Percentiles rank a stretch among this genome's conserved stretches.
Evolutionary conservation across 2,113 vertebrate genomes (phyloP).

Genomic region (Colistium nudipinnis): DNA sequence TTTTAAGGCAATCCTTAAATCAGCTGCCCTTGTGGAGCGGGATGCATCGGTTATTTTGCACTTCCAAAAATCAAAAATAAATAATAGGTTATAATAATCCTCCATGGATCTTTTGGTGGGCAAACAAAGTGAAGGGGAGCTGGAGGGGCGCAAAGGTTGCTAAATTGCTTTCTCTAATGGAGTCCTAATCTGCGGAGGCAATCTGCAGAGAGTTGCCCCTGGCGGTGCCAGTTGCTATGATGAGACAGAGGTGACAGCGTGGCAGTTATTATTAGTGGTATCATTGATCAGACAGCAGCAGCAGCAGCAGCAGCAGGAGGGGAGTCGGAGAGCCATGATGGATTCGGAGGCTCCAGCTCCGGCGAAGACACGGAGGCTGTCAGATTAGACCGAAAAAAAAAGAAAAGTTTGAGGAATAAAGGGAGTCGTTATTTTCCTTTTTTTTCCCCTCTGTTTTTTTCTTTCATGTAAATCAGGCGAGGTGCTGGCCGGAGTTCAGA

Average conservation of each 20-base stretch:
- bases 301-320: slow-evolving; percentile 50
- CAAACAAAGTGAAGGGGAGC: slow-evolving; percentile 77
- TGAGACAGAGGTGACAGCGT: slow-evolving; percentile 78
- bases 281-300: slow-evolving; percentile 82
- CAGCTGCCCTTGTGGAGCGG: slow-evolving; percentile 42
- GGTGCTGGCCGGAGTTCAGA: slow-evolving; percentile 49
- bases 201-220: slow-evolving; percentile 80
- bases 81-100: slow-evolving; percentile 72
- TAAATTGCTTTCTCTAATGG: slow-evolving; percentile 83
- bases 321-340: slow-evolving; percentile 76
- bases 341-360: slow-evolving; percentile 69
- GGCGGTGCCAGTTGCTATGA: slow-evolving; percentile 73
- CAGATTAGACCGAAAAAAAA: slow-evolving; percentile 24
- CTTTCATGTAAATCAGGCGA: slow-evolving; percentile 48
- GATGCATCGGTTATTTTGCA: slow-evolving; percentile 62
- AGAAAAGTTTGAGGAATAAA: slow-evolving; percentile 7
- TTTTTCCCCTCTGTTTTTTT: slow-evolving; percentile 22
- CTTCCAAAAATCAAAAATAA: slow-evolving; percentile 66
- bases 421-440: background rate
- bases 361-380: slow-evolving; percentile 62
- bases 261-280: slow-evolving; percentile 84
- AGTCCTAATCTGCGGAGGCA: slow-evolving; percentile 80
- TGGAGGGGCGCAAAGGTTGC: slow-evolving; percentile 73
- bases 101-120: slow-evolving; percentile 66
- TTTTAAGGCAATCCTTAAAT: slow-evolving; percentile 20